Evolutionary conservation across 1,140 invertebrate species (phyloP), one percentile per base, ranked within the genome.

Genomic region (Trichonephila clavipes): DNA sequence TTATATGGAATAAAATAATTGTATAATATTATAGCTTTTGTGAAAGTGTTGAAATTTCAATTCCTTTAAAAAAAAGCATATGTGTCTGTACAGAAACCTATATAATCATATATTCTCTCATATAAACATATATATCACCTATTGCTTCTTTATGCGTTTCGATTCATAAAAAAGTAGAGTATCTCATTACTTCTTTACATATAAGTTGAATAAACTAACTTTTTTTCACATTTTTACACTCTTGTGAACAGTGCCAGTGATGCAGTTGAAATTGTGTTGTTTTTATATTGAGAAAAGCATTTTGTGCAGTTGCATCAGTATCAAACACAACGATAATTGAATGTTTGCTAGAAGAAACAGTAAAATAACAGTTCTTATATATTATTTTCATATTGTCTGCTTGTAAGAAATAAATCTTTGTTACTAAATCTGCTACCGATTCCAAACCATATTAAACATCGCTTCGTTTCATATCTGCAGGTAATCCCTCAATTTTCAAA

Each of bases 231-330:
- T 93, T 88, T 81, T 64, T 51, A 88, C 85, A 88, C 44, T 93
- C 92, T 81, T 72, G 85, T 81, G 92, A 88, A 85, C 44, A 16
- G 93, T 72, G 89, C 92, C 92, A 93, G 64, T 64, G 85, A 40
- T 94, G 61, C n/a, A 95, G 77, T 34, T 95, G 94, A 90, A 95
- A 95, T 77, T 95, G 94, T 58, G 90, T 61, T 19, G 94, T 95
- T 88, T 95, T 95, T 62, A 95, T 94, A 61, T 88, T 94, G 16
- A 95, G 72, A 58, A 94, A 91, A 62, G 94, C 94, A 94, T 91
- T 94, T 82, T 95, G 94, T 86, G 94, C 94, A 40, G 94, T 94
- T 62, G 94, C 94, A 86, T 94, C 94, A 72, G 44, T 93, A 64
- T 94, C 94, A 92, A 95, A 95, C 14, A 94, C 89, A 16, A 94